A percentile compares a stretch with the other conserved stretches of the same genome.
phyloP scores from a whole-genome alignment of 1,140 invertebrate genomes.

The Polypedilum vanderplanki region DNA sequence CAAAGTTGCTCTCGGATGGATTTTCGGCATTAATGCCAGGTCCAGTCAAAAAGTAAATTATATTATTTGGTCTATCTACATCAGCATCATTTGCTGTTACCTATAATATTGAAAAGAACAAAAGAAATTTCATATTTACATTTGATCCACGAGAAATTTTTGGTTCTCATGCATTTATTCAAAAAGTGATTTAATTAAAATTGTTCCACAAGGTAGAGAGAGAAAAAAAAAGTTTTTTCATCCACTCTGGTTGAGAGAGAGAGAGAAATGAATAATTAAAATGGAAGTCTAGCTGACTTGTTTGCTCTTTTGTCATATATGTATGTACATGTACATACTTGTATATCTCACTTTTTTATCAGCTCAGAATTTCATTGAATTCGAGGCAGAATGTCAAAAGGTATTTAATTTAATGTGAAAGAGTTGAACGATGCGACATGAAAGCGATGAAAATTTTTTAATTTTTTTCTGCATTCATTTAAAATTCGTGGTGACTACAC shows the following conservation, averaged over 20 bases:
- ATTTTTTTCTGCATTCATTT: no score
- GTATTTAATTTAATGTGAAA: background rate
- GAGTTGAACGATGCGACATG: no score
- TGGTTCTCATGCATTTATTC: constrained; percentile 1
- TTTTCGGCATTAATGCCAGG: constrained; percentile 60
- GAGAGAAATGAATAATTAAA: background rate
- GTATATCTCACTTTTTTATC: no score
- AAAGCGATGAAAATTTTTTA: no score
- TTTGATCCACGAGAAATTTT: background rate
- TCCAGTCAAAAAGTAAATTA: constrained; percentile 64
- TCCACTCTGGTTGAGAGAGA: background rate
- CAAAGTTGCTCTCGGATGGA: constrained; percentile 58
- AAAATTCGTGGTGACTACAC: no score
- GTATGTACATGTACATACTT: background rate
- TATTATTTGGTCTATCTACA: constrained; percentile 56
- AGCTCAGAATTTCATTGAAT: background rate
- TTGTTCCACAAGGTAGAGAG: constrained; percentile 29
- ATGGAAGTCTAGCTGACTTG: background rate
- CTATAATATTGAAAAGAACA: constrained; percentile 36
- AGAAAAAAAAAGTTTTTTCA: constrained; percentile 7
- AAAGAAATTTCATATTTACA: background rate
- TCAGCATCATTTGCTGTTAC: constrained; percentile 60
- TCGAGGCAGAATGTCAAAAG: background rate
- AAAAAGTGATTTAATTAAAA: constrained; percentile 29
- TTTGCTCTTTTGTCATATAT: background rate